These are phyloP conservation scores for Leucophenga varia DNA, from an alignment of 1,140 invertebrate genomes.

Conservation along the genomic window DNA sequence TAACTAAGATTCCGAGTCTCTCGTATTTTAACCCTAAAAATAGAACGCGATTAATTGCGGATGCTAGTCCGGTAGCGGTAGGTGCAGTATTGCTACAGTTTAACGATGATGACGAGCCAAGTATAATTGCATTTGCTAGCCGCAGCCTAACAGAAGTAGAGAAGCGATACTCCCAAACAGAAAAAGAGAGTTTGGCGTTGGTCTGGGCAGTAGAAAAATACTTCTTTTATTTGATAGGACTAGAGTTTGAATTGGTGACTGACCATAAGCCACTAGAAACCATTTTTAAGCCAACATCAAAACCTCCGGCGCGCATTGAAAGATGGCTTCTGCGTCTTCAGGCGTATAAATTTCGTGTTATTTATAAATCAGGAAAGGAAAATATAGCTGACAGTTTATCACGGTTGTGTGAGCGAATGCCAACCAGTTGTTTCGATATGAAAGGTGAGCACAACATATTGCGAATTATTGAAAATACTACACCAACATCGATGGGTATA, in stretches of 20 bases:
- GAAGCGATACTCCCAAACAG: slow-evolving; percentile 55
- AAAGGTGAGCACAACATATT: slow-evolving; percentile 15
- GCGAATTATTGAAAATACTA: slow-evolving; percentile 4
- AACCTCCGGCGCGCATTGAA: slow-evolving; percentile 42
- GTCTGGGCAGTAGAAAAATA: slow-evolving; percentile 46
- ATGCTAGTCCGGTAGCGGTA: slow-evolving; percentile 35
- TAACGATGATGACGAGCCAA: background rate
- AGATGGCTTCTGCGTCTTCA: slow-evolving; percentile 45
- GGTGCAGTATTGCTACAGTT: slow-evolving; percentile 36
- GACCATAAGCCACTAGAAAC: slow-evolving; percentile 44
- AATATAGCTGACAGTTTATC: slow-evolving; percentile 55
- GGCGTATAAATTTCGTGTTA: slow-evolving; percentile 40
- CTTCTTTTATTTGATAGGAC: slow-evolving; percentile 33
- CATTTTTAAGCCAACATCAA: slow-evolving; percentile 31
- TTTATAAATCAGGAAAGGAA: slow-evolving; percentile 44
- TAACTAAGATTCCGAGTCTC: slow-evolving; percentile 15
- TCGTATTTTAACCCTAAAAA: slow-evolving; percentile 15
- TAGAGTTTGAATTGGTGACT: slow-evolving; percentile 48
- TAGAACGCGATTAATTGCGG: slow-evolving; percentile 28
- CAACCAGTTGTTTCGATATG: background rate
- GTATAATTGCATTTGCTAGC: slow-evolving; percentile 24
- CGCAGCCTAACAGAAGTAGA: slow-evolving; percentile 49
- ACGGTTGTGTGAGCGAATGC: slow-evolving; percentile 14
- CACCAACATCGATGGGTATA: slow-evolving; percentile 13
- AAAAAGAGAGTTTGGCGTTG: slow-evolving; percentile 49